These are phyloP conservation scores for Steinernema scapterisci DNA, from an alignment of 2,888 invertebrate species.

Conservation along the genomic window DNA sequence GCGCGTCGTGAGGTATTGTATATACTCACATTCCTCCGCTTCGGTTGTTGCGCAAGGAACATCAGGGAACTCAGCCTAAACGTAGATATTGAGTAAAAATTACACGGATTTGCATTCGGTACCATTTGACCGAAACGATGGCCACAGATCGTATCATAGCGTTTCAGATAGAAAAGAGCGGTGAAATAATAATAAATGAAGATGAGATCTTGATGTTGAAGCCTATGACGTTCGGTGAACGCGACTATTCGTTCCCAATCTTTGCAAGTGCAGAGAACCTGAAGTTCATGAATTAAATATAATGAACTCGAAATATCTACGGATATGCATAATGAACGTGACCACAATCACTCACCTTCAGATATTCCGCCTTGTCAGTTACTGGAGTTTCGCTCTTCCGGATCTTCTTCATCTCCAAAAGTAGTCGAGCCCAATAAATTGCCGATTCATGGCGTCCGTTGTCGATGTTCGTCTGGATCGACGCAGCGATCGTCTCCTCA, in stretches of 20 bases:
- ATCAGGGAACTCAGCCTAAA: background rate
- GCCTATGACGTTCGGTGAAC: background rate
- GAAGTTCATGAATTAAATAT: background rate
- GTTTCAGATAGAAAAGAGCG: slow-evolving; percentile 45
- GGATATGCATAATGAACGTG: too few species aligned
- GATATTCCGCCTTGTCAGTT: background rate
- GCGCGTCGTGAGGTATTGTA: background rate
- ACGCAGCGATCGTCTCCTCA: background rate
- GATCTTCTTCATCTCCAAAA: background rate
- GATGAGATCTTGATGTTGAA: slow-evolving; percentile 39
- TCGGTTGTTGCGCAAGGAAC: background rate
- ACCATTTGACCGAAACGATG: slow-evolving; percentile 44
- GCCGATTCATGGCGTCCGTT: background rate
- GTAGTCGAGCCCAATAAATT: background rate
- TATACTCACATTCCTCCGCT: background rate
- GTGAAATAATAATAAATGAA: slow-evolving; percentile 52
- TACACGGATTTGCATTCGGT: background rate
- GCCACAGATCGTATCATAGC: slow-evolving; percentile 42
- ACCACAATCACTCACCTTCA: background rate
- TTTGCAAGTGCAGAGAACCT: slow-evolving; percentile 10
- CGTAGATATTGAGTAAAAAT: background rate
- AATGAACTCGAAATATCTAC: background rate
- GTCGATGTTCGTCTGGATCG: background rate
- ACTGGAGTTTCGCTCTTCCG: background rate
- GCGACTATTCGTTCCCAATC: background rate